These are phyloP conservation scores for Pocillopora grandis DNA, from an alignment of 92 coral and sea anemone genomes.

Conservation along the genomic window DNA sequence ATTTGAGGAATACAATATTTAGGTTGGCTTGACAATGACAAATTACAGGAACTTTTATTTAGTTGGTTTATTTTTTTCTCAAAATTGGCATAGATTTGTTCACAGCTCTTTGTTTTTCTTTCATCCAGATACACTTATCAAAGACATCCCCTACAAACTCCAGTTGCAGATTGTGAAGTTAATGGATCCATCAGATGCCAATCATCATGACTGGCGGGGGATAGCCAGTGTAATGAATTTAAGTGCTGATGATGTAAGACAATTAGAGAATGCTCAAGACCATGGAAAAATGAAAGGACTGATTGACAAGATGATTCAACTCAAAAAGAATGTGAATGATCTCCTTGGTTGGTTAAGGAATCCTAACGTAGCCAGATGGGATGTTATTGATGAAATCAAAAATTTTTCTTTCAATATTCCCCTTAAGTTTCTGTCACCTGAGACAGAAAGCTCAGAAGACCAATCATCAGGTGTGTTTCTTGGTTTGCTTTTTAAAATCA, in stretches of 20 bases:
- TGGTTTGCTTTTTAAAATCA: no score
- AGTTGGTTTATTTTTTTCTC: neutral
- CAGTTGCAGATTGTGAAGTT: conserved; percentile 44
- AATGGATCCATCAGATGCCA: conserved; percentile 21
- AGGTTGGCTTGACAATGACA: no score
- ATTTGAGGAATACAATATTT: no score
- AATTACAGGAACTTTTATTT: no score
- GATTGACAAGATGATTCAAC: conserved; percentile 62
- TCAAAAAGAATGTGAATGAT: conserved; percentile 37
- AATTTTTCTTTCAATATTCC: neutral
- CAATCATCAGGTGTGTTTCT: conserved; percentile 6
- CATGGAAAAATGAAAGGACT: conserved; percentile 70
- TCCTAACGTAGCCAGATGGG: conserved; percentile 26
- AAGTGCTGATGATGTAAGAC: conserved; percentile 45
- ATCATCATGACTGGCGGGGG: conserved; percentile 68
- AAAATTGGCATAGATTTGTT: neutral
- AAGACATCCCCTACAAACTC: conserved; percentile 63
- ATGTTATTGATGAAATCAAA: conserved; percentile 27
- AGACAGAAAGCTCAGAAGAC: conserved; percentile 6
- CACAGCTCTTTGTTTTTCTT: neutral
- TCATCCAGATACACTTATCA: conserved; percentile 56
- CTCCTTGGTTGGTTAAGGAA: conserved; percentile 41
- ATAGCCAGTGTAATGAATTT: conserved; percentile 67
- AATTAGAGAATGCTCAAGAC: conserved; percentile 9
- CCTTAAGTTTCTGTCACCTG: no score